These are phyloP conservation scores for Acromyrmex heyeri DNA, from an alignment of 1,140 invertebrate genomes.

Conservation along the genomic window DNA sequence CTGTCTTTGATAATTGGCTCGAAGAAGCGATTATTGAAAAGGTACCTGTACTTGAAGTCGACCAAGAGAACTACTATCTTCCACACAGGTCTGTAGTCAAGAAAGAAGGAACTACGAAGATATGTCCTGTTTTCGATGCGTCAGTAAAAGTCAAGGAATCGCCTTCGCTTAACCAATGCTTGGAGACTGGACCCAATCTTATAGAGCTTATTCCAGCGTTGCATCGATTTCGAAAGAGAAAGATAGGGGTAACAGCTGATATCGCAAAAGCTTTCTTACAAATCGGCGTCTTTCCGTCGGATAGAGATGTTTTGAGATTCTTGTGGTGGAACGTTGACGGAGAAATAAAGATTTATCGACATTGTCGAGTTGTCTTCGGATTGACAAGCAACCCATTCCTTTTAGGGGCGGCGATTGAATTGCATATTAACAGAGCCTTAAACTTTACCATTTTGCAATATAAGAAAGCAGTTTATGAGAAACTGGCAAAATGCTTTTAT, in stretches of 20 bases:
- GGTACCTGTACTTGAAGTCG: no score
- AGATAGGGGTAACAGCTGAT: not conserved
- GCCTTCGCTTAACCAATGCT: not conserved
- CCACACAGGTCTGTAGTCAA: no score
- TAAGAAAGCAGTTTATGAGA: not conserved
- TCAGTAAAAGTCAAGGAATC: not conserved
- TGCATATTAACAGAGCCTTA: not conserved
- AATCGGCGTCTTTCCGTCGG: not conserved
- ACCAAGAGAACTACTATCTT: no score
- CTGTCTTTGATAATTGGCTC: no score
- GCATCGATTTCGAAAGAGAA: not conserved
- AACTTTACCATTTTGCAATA: accelerated
- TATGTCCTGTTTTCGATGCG: no score
- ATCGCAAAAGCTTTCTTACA: not conserved
- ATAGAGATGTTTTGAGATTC: not conserved
- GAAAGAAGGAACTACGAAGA: no score
- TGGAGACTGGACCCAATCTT: not conserved
- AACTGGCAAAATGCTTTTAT: not conserved
- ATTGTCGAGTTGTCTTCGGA: not conserved
- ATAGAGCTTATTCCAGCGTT: not conserved
- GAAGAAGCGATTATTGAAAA: no score
- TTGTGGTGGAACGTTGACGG: not conserved
- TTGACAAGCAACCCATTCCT: not conserved
- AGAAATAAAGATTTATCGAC: not conserved
- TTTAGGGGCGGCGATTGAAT: not conserved